These are phyloP conservation scores for Odontothrips loti DNA, from an alignment of 2,888 invertebrate genomes.

Conservation along the genomic window DNA sequence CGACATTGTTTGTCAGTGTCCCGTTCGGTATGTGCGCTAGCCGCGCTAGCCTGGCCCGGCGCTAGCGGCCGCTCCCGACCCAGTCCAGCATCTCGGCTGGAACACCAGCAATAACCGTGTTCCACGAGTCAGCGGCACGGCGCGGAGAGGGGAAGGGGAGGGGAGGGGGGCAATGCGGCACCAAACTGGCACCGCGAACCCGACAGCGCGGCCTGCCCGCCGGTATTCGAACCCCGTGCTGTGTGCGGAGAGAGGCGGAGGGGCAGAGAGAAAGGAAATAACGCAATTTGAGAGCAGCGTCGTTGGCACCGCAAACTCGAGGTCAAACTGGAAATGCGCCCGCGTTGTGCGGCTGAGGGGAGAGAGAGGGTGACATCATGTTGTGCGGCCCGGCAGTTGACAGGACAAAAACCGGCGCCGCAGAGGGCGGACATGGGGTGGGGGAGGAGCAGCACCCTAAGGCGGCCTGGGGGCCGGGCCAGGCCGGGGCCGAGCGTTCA, in stretches of 20 bases:
- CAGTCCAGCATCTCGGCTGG: too few species aligned
- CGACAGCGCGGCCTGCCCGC: neutral
- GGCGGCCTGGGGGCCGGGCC: neutral
- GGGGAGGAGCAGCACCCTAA: neutral
- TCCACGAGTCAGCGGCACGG: neutral
- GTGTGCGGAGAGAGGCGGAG: too few species aligned
- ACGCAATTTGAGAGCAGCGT: too few species aligned
- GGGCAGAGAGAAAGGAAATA: too few species aligned
- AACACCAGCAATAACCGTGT: too few species aligned
- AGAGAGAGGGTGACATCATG: too few species aligned
- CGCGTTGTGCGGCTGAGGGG: too few species aligned
- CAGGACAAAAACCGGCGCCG: neutral
- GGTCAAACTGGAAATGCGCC: too few species aligned
- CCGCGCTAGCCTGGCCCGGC: neutral
- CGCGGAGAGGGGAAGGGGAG: neutral
- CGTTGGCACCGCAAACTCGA: too few species aligned
- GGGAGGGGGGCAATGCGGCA: neutral
- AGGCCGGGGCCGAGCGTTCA: neutral
- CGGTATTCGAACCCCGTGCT: too few species aligned
- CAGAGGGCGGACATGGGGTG: neutral
- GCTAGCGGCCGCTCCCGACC: neutral
- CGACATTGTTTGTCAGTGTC: constrained; percentile 21
- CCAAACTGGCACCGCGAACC: neutral
- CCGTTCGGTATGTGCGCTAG: neutral
- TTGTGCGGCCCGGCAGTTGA: too few species aligned